A percentile compares a stretch with the other conserved stretches of the same genome.
Evolutionary conservation across 2,113 vertebrate species (phyloP).

Genomic region (Microcebus murinus): DNA sequence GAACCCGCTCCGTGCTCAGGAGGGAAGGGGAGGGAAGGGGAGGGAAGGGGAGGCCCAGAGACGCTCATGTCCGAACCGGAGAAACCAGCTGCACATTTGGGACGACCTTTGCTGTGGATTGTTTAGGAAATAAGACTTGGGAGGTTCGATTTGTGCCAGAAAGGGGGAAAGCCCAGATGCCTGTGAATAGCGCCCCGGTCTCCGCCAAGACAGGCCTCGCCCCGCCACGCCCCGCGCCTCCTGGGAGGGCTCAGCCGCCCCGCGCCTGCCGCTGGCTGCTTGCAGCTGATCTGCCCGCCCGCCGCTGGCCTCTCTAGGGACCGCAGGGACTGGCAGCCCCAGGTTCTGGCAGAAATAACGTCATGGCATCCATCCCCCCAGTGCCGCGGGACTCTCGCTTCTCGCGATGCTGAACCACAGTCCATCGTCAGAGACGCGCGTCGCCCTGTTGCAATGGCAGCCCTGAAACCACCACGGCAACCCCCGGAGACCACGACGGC

Average conservation of each 20-base stretch:
- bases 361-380: background rate
- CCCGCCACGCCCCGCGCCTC: accelerated
- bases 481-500: conserved; percentile 40
- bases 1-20: too few relatives aligned
- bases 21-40: too few relatives aligned
- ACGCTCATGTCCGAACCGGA: background rate
- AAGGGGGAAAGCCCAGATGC: background rate
- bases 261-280: too few relatives aligned
- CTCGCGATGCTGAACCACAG: conserved; percentile 63
- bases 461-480: conserved; percentile 34
- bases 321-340: accelerated
- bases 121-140: conserved; percentile 68
- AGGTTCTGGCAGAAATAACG: conserved; percentile 56
- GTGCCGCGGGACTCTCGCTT: background rate
- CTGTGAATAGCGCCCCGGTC: background rate
- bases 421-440: conserved; percentile 2
- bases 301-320: background rate
- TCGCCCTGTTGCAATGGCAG: conserved; percentile 69
- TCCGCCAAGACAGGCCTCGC: background rate
- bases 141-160: conserved; percentile 69
- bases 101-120: conserved; percentile 73
- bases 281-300: background rate
- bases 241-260: background rate
- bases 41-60: too few relatives aligned
- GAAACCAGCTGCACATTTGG: conserved; percentile 65